phyloP scores from a whole-genome alignment of 2,113 vertebrate genomes.

The Scatophagus argus region DNA sequence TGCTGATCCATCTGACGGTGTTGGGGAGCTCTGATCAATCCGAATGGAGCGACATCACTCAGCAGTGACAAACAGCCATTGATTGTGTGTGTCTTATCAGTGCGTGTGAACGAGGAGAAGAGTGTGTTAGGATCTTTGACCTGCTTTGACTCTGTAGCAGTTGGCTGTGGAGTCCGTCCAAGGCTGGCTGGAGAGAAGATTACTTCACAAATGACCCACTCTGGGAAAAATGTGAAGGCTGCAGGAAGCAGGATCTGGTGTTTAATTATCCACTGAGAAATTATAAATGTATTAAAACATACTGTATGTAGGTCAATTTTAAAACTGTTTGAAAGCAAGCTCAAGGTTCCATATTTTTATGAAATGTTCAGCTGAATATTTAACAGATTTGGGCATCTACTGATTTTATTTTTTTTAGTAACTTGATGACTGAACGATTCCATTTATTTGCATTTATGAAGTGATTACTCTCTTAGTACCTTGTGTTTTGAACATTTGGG shows the following conservation, averaged over 20 bases:
- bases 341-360: neutral
- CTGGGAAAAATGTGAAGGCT: conserved; percentile 20
- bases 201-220: conserved; percentile 44
- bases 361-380: neutral
- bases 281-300: conserved; percentile 26
- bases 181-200: conserved; percentile 29
- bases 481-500: neutral
- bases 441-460: neutral
- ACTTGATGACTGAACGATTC: neutral
- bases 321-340: conserved; percentile 1
- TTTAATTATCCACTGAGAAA: conserved; percentile 47
- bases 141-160: conserved; percentile 12
- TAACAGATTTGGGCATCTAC: neutral
- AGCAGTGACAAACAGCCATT: conserved; percentile 11
- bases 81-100: conserved; percentile 2
- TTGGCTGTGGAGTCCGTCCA: neutral
- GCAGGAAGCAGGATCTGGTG: conserved; percentile 22
- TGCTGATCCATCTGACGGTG: neutral
- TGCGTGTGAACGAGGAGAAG: conserved; percentile 14
- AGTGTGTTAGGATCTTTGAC: neutral
- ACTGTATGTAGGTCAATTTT: conserved; percentile 40
- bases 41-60: conserved; percentile 9
- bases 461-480: neutral
- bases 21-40: conserved; percentile 2
- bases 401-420: neutral